Percentiles rank a stretch among this genome's conserved stretches.
These are phyloP conservation scores for Tokudaia muenninki DNA, from an alignment of 2,797 vertebrate genomes.

Conservation along the genomic window DNA sequence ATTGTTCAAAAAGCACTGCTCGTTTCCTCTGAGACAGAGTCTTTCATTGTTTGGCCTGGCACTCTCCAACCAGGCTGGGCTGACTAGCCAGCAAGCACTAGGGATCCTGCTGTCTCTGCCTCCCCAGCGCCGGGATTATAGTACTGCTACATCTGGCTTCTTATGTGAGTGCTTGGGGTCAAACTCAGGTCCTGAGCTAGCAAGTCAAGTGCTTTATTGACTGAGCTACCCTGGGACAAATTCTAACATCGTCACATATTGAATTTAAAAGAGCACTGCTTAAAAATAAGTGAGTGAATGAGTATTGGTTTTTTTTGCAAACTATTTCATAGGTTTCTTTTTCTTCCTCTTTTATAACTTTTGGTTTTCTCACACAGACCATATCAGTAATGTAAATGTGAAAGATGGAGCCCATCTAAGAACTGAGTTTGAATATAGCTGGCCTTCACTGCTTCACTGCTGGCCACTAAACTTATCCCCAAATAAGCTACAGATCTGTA, in stretches of 20 bases:
- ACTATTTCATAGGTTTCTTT: background rate
- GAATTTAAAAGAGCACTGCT: background rate
- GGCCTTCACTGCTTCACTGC: background rate
- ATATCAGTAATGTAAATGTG: background rate
- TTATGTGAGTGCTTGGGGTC: too few species aligned
- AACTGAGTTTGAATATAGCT: background rate
- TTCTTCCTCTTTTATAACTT: background rate
- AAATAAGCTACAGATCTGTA: background rate
- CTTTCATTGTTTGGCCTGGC: background rate
- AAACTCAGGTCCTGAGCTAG: background rate
- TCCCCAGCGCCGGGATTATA: background rate
- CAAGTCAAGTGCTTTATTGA: background rate
- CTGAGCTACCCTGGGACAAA: background rate
- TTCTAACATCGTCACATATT: background rate
- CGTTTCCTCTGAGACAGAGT: background rate
- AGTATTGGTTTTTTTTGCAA: conserved; percentile 23
- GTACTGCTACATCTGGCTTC: background rate
- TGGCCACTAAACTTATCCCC: background rate
- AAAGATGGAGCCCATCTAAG: background rate
- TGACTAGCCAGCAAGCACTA: background rate
- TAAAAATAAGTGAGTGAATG: background rate
- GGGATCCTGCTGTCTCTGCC: background rate
- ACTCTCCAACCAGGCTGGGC: background rate
- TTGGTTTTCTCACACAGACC: background rate
- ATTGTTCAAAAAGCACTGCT: background rate